Evolutionary conservation across 2,797 vertebrate genomes (phyloP).

Genomic region (Falco biarmicus): DNA sequence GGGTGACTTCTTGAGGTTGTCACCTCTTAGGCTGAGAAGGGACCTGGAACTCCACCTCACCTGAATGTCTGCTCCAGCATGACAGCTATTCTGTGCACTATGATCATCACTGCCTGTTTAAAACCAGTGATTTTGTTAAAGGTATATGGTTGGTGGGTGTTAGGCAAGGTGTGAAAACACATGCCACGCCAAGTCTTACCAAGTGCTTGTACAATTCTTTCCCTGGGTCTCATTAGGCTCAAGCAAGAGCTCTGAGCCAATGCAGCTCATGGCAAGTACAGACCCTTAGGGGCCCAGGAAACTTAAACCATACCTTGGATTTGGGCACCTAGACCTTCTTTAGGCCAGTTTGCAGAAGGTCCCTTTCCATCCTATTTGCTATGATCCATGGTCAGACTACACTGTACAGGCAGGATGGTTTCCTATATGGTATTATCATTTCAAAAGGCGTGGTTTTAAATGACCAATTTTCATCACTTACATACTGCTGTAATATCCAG

Average conservation of each 20-base stretch:
- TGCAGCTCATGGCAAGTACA: fast-evolving
- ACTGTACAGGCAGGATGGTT: neutral
- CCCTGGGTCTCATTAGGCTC: neutral
- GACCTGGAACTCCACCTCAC: neutral
- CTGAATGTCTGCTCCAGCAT: fast-evolving
- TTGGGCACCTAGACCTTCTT: no score
- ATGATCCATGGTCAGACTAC: neutral
- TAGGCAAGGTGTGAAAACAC: neutral
- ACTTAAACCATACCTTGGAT: neutral
- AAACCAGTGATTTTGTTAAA: neutral
- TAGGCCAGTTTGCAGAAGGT: neutral
- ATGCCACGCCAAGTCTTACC: neutral
- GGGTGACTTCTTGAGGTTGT: no score
- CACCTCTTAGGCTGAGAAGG: neutral
- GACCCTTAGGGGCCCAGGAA: neutral
- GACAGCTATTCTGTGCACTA: fast-evolving
- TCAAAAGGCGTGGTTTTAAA: neutral
- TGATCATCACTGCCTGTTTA: fast-evolving
- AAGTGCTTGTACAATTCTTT: neutral
- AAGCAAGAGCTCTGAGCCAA: neutral
- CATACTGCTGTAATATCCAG: neutral
- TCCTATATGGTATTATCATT: neutral
- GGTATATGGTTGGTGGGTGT: fast-evolving
- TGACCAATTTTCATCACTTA: fast-evolving
- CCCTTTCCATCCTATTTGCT: neutral